Base-by-base conservation (phyloP, 1,140 invertebrate genomes). In the Marisa cornuarietis region DNA sequence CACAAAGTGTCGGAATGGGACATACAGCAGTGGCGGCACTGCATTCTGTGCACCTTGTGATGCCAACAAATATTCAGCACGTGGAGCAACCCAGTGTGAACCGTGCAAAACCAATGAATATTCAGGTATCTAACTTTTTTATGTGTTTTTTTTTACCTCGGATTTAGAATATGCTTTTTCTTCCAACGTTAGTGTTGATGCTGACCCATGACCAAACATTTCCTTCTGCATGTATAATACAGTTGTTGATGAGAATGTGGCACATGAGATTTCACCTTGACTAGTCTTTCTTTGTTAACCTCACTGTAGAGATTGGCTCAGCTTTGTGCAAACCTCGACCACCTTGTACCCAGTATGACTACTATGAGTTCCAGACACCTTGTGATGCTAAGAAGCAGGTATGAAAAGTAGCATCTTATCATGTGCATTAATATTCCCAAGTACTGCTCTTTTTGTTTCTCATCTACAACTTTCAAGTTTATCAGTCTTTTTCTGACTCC, bases 1-100 rank as follows among this genome's bases (percentile, higher is more conserved):
- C 85, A 91, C 90, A 20, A 90, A 91, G 61, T 94, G 94, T 86
- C 89, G 89, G 31, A 87, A 91, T 24, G 94, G 94, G 16, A 93
- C 92, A 10, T 93, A 90, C 86, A 92, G 91, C 77, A 87, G 85
- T 31, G 83, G 82, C 52, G 92, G 92, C 8, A 87, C 92, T 9
- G 85, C 89, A 2, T 85, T 87, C 31, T 94, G 94, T 84, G 83
- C 86, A 11, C 86, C 87, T 10, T 94, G 94, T 87, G 85, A 87
- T 4, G 85, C 88, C 68, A 91, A 93, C 81, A 91, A 88, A 9
- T 93, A 89, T 81, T 92, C 92, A 20, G 66, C 79, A 22, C 84
- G 86, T 49, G 93, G 93, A 16, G 88, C 93, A 18, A 83, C 84
- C 8, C 77, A 84, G 26, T 94, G 94, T 88, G 82, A 79, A 18